Conservation (phyloP, 2,888 invertebrate genomes). For the Fragum fragum region DNA sequence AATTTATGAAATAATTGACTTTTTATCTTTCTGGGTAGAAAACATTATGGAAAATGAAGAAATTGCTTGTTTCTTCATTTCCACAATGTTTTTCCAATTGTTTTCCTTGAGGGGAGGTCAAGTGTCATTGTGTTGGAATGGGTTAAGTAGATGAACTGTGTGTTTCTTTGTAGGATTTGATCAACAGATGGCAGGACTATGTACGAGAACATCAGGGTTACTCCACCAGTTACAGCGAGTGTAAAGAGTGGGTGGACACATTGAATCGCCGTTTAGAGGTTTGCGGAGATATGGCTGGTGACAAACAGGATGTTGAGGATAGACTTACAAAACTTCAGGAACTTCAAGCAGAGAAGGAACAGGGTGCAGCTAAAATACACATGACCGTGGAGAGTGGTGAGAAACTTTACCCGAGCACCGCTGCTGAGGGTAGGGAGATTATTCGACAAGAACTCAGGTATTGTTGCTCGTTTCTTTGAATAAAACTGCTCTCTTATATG, state of each 20-base stretch:
- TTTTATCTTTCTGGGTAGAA: no score
- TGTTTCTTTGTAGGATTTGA: constrained; percentile 73
- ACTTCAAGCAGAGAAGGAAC: constrained; percentile 92
- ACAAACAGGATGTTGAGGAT: constrained; percentile 91
- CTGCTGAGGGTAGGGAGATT: constrained; percentile 94
- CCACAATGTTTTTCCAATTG: no score
- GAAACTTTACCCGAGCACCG: constrained; percentile 94
- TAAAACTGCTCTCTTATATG: neutral
- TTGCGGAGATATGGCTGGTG: constrained; percentile 90
- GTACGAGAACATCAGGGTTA: constrained; percentile 78
- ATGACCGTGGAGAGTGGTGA: constrained; percentile 95
- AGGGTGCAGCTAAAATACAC: constrained; percentile 93
- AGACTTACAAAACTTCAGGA: constrained; percentile 88
- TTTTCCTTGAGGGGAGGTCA: no score
- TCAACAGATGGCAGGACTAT: constrained; percentile 76
- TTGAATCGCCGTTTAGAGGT: constrained; percentile 76
- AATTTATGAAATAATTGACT: no score
- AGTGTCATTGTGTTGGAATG: no score
- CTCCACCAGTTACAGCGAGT: constrained; percentile 74
- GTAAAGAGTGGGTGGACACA: constrained; percentile 78
- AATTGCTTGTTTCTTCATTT: no score
- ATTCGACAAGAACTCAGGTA: constrained; percentile 91
- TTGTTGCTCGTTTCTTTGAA: neutral
- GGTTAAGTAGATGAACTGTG: neutral
- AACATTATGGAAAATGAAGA: no score